phyloP scores from a whole-genome alignment of 2,888 invertebrate species.

The Drosophila macrospina region DNA sequence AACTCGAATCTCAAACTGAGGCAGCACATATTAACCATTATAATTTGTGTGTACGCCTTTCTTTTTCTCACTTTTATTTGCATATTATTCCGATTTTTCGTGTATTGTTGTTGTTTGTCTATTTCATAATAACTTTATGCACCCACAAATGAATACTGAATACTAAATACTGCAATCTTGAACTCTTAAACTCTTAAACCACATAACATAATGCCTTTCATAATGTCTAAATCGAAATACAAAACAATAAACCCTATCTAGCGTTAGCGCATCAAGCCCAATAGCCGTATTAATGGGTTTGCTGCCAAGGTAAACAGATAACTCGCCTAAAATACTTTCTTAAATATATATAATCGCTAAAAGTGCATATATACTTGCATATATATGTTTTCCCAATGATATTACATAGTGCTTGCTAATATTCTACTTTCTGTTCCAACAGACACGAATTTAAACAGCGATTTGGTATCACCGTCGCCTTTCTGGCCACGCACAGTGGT shows the following conservation, averaged over 20 bases:
- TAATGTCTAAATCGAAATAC: constrained; percentile 58
- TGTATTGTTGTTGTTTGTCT: constrained; percentile 57
- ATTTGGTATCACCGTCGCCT: constrained; percentile 93
- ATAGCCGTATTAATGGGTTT: constrained; percentile 97
- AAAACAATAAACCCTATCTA: constrained; percentile 85
- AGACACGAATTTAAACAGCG: constrained; percentile 94
- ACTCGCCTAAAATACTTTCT: constrained; percentile 37
- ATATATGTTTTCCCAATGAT: not conserved
- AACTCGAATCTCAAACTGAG: constrained; percentile 20
- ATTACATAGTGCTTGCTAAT: constrained; percentile 27
- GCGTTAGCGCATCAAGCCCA: constrained; percentile 91
- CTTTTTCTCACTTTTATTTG: constrained; percentile 77
- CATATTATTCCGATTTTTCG: constrained; percentile 55
- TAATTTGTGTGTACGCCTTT: constrained; percentile 69
- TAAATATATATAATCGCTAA: constrained; percentile 5
- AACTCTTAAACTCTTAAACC: constrained; percentile 52
- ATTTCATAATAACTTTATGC: constrained; percentile 64
- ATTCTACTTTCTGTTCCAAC: constrained; percentile 60
- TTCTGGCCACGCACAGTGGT: constrained; percentile 95
- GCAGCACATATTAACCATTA: constrained; percentile 69
- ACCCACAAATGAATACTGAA: constrained; percentile 67
- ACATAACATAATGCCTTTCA: constrained; percentile 73
- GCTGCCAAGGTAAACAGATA: constrained; percentile 93
- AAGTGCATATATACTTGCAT: constrained; percentile 12
- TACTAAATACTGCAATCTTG: constrained; percentile 55